phyloP scores from a whole-genome alignment of 2,888 invertebrate genomes.

The Limnephilus auricula region DNA sequence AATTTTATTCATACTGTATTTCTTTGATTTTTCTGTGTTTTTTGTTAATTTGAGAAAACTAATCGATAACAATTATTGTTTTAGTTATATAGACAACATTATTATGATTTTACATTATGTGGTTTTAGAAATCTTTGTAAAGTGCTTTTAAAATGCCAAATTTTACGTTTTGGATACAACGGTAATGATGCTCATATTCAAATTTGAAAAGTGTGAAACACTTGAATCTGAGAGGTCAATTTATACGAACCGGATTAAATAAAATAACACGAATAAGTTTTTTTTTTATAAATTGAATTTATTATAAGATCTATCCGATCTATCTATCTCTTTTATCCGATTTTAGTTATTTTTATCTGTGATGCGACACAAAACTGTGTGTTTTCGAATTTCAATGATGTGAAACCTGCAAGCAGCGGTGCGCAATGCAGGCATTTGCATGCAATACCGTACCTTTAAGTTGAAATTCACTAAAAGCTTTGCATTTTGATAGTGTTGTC shows the following conservation, averaged over 20 bases:
- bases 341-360: background rate
- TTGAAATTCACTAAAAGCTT: conserved; percentile 18
- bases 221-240: background rate
- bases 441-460: conserved; percentile 15
- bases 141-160: background rate
- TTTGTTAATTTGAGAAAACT: background rate
- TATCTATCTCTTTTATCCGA: background rate
- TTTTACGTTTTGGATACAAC: background rate
- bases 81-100: background rate
- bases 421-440: conserved; percentile 26
- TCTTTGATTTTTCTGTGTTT: too few species aligned
- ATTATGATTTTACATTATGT: background rate
- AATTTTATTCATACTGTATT: background rate
- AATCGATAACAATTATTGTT: background rate
- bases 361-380: background rate
- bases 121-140: background rate
- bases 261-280: background rate
- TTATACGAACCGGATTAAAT: background rate
- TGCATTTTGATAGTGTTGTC: conserved; percentile 17
- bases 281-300: background rate
- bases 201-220: background rate
- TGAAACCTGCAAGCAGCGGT: background rate
- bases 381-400: background rate
- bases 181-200: background rate
- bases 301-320: background rate